These are phyloP conservation scores for Yoshiicerus persimilis DNA, from an alignment of 1,140 invertebrate genomes.

Conservation along the genomic window DNA sequence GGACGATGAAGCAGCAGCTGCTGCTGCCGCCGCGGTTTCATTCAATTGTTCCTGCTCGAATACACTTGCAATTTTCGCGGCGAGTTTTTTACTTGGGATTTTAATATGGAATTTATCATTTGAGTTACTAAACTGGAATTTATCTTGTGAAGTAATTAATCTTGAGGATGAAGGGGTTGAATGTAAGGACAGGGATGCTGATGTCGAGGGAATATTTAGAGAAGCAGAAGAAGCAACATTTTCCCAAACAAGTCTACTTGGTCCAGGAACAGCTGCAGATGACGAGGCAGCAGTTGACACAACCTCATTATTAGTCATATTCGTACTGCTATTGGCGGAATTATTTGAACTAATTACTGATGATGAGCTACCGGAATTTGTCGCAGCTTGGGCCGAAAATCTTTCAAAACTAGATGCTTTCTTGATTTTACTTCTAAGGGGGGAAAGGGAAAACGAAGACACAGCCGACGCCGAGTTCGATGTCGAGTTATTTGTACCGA, in stretches of 20 bases:
- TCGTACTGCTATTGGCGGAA: neutral
- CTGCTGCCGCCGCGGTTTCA: slow-evolving; percentile 33
- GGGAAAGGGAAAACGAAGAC: slow-evolving; percentile 34
- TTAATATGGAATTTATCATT: slow-evolving; percentile 41
- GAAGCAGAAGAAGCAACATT: neutral
- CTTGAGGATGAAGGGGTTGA: neutral
- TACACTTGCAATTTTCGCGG: slow-evolving; percentile 45
- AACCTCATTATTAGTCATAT: neutral
- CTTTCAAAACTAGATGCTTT: slow-evolving; percentile 47
- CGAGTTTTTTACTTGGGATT: slow-evolving; percentile 46
- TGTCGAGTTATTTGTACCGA: neutral
- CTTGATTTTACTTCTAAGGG: slow-evolving; percentile 48
- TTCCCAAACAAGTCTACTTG: slow-evolving; percentile 27
- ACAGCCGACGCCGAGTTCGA: neutral
- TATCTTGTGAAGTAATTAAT: neutral
- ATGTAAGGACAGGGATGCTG: neutral
- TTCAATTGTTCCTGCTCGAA: slow-evolving; percentile 42
- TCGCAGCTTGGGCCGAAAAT: slow-evolving; percentile 43
- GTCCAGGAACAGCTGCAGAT: neutral
- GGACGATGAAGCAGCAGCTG: neutral
- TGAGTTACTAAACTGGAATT: neutral
- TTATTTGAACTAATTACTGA: slow-evolving; percentile 10
- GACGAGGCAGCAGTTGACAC: neutral
- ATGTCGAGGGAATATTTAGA: neutral
- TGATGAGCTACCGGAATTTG: neutral